These are phyloP conservation scores for Amblyjoppa proteus DNA, from an alignment of 2,888 invertebrate species.

Conservation along the genomic window DNA sequence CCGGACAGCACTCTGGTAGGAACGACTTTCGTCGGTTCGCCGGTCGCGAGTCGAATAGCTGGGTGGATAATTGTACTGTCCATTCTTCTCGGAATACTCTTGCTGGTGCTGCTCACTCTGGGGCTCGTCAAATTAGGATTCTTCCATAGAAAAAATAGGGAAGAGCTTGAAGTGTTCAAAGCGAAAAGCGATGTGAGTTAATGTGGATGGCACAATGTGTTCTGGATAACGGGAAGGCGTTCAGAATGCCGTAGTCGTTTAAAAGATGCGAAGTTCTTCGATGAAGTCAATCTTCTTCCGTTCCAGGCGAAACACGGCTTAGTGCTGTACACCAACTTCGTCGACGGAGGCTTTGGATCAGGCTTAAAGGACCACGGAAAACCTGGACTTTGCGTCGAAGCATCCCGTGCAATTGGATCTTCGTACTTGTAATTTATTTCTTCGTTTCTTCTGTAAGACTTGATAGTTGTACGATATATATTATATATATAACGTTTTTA, in stretches of 20 bases:
- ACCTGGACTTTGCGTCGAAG: too few relatives aligned
- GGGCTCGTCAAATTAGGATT: constrained; percentile 80
- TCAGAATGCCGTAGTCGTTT: too few relatives aligned
- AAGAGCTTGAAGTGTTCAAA: constrained; percentile 78
- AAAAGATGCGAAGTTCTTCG: too few relatives aligned
- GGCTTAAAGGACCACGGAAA: constrained; percentile 49
- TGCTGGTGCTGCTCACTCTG: constrained; percentile 75
- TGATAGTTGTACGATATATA: not conserved
- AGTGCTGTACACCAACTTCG: constrained; percentile 69
- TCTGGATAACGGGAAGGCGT: too few relatives aligned
- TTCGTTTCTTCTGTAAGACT: not conserved
- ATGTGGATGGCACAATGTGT: too few relatives aligned
- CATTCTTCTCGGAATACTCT: constrained; percentile 77
- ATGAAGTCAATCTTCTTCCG: too few relatives aligned
- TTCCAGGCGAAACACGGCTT: constrained; percentile 57
- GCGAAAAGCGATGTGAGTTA: constrained; percentile 76
- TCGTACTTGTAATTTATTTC: not conserved
- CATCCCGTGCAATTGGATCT: not conserved
- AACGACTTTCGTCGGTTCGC: constrained; percentile 82
- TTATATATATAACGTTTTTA: not conserved
- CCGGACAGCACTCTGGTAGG: constrained; percentile 77
- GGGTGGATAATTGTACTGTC: constrained; percentile 79
- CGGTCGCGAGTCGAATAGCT: constrained; percentile 73
- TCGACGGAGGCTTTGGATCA: constrained; percentile 67
- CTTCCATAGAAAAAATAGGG: constrained; percentile 78